phyloP scores from a whole-genome alignment of 1,140 invertebrate genomes.

The Drosophila virilis region DNA sequence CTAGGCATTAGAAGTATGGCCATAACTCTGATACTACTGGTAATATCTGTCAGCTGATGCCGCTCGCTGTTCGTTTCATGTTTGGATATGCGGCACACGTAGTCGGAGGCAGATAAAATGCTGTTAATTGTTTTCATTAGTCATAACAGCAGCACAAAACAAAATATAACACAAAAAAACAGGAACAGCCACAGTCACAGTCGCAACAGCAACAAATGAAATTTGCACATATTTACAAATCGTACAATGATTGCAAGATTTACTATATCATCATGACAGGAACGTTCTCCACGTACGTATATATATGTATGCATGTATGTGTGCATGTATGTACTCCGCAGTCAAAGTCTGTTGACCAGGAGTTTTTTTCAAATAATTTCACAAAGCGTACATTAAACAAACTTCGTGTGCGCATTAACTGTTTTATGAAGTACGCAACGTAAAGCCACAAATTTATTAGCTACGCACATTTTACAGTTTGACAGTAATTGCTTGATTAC shows the following conservation, averaged over 20 bases:
- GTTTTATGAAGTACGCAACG: slow-evolving; percentile 5
- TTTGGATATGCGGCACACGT: slow-evolving; percentile 61
- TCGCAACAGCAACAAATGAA: slow-evolving; percentile 14
- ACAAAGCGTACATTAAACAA: slow-evolving; percentile 29
- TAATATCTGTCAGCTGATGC: slow-evolving; percentile 38
- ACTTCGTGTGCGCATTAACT: slow-evolving; percentile 18
- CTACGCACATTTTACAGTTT: slow-evolving; percentile 13
- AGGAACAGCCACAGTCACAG: slow-evolving; percentile 21
- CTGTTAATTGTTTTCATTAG: slow-evolving; percentile 74
- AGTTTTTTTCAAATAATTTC: slow-evolving; percentile 7
- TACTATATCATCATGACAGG: slow-evolving; percentile 32
- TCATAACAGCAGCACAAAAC: slow-evolving; percentile 37
- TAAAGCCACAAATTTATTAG: slow-evolving; percentile 20
- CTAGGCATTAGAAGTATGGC: slow-evolving; percentile 16
- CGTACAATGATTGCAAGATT: slow-evolving; percentile 20
- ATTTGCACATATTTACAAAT: slow-evolving; percentile 36
- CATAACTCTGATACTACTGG: slow-evolving; percentile 21
- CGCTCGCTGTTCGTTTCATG: slow-evolving; percentile 15
- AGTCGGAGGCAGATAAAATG: slow-evolving; percentile 55
- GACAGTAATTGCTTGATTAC: neutral
- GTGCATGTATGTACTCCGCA: neutral
- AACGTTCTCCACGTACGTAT: slow-evolving; percentile 15
- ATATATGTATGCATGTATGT: no score
- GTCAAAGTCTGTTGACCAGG: slow-evolving; percentile 23
- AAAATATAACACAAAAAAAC: neutral